These are phyloP conservation scores for Platysternon megacephalum DNA, from an alignment of 2,113 vertebrate species.

Conservation along the genomic window DNA sequence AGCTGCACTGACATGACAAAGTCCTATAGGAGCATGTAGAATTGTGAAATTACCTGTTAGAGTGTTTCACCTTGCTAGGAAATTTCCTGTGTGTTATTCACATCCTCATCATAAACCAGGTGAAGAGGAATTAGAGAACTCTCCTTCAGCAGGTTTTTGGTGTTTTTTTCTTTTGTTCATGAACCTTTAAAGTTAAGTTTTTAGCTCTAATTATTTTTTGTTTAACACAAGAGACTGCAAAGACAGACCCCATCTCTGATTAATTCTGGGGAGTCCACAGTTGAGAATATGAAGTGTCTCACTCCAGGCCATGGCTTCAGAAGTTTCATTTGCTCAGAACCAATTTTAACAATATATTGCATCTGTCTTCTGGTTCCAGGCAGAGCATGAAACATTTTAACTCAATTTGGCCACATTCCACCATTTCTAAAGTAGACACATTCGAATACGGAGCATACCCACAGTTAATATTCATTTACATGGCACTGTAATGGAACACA, in stretches of 20 bases:
- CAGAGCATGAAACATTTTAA: neutral
- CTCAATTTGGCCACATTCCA: neutral
- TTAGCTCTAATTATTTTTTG: neutral
- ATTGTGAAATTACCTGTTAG: neutral
- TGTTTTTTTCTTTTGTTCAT: neutral
- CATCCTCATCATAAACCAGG: neutral
- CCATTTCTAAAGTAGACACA: neutral
- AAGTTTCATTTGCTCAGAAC: slow-evolving; percentile 24
- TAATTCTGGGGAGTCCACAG: neutral
- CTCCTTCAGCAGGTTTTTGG: slow-evolving; percentile 1
- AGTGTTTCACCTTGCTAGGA: neutral
- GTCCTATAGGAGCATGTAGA: neutral
- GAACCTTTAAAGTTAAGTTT: neutral
- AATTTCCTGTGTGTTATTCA: neutral
- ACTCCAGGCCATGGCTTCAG: slow-evolving; percentile 47
- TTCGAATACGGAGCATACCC: neutral
- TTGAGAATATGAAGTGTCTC: neutral
- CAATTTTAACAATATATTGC: neutral
- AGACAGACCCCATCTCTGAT: neutral
- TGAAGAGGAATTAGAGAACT: slow-evolving; percentile 1
- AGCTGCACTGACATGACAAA: neutral
- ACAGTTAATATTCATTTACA: neutral
- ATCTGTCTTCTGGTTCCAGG: neutral
- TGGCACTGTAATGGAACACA: neutral
- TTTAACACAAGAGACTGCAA: neutral